Base-by-base conservation (phyloP, 2,797 vertebrate species). In the Pristis pectinata region DNA sequence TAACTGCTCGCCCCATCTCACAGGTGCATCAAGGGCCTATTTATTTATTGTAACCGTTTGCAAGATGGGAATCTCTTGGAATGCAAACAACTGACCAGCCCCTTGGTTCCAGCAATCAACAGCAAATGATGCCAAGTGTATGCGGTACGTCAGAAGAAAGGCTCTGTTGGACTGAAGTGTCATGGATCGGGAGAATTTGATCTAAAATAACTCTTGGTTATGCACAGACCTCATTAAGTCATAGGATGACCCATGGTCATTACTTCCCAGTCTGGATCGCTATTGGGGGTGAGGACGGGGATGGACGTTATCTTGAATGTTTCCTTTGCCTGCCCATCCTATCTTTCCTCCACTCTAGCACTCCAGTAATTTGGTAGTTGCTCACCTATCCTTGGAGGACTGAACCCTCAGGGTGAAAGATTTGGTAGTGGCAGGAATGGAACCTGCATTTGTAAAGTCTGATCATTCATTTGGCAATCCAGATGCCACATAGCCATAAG, bases 21-120 rank as follows among this genome's bases (percentile, higher is more conserved):
- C 70, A 17, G 64, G 41, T 7, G 11, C 41, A 49, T 9, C 6
- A 10, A 76, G 92, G 92, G 30, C 72, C 56, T 56, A 94, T 76
- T 94, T 94, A 94, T 94, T 94, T 94, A 76, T 76, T 94, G 67
- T 76, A n/a, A 76, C 27, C 94, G 92, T 70, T 94, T 94, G 64
- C 89, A n/a, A 93, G 37, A 93, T 93, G 92, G 92, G 70, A 76
- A 70, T n/a, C 24, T 74, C 37, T 72, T n/a, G 41, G 13, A 49
- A 53, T 53, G 41, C 92, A 93, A 13, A 44, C 0, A 44, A 11
- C 92, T 44, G 67, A 10, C 70, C 70, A 53, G 9, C 27, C 70
- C 44, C 0, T n/a, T 44, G 6, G 22, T 22, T 72, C 91, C 19
- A 4, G 30, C 13, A 61, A 11, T 34, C 83, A 87, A 56, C 30